Evolutionary conservation across 2,888 invertebrate species (phyloP), one percentile per base, ranked within the genome.

Genomic region (Ochlodes sylvanus): DNA sequence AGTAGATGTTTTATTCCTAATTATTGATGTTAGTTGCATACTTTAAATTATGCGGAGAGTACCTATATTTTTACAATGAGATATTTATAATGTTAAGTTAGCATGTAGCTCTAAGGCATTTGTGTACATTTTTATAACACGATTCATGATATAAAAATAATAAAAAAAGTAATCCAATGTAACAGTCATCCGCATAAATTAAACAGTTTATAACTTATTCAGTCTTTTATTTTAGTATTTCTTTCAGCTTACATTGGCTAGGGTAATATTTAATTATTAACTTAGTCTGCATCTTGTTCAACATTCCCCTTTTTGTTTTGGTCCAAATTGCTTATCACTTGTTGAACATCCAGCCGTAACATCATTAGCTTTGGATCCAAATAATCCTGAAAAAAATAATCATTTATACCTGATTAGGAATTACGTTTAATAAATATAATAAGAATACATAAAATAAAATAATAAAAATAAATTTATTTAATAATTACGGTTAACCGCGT

Each of bases 351-450:
- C 55, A 93, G 75, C 42, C 92, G 86, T 15, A 94, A 75, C 88
- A 93, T 90, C 89, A 90, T 90, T 63, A 94, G 87, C 77, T 91
- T 93, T 10, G 94, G 93, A 74, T 94, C 94, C 85, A 90, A 84
- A 60, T 88, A 89, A 71, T 92, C 91, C 93, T 93, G 78, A 60
- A 88, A 87, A 54, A 54, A 32, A 7, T 7, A 54, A 61, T 47
- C n/a, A 27, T 27, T n/a, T n/a, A n/a, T 27, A 27, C 27, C 27
- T 27, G 27, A 27, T 27, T 27, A 27, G 27, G 5, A 27, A 27
- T 27, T 27, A 4, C 27, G 27, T n/a, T n/a, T n/a, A n/a, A n/a
- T n/a, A n/a, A n/a, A n/a, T n/a, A n/a, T n/a, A n/a, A n/a, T n/a
- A n/a, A n/a, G n/a, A n/a, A n/a, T n/a, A n/a, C n/a, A n/a, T n/a